Conservation (phyloP, 2,797 vertebrate genomes). For the Takifugu ocellatus region DNA sequence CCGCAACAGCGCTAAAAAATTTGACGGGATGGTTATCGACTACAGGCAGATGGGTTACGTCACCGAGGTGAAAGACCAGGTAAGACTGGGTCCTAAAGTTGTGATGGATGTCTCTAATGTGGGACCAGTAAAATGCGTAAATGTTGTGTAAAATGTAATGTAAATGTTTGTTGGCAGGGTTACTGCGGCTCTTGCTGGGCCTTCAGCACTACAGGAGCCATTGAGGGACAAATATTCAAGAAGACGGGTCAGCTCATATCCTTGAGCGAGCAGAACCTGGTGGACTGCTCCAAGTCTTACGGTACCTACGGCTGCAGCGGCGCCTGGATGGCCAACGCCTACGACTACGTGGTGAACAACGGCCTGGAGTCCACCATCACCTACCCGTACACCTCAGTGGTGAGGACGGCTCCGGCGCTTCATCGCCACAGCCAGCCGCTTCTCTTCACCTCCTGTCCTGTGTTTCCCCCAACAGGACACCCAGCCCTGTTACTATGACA, state of each 20-base stretch:
- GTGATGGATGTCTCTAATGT: not conserved
- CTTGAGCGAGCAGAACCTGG: conserved; percentile 79
- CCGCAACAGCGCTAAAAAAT: conserved; percentile 49
- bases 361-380: conserved; percentile 84
- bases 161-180: conserved; percentile 55
- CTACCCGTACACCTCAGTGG: conserved; percentile 87
- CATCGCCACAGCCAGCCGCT: not conserved
- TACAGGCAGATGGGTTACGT: conserved; percentile 76
- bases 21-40: conserved; percentile 53
- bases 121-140: no score
- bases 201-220: conserved; percentile 80
- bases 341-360: conserved; percentile 75
- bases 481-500: conserved; percentile 76
- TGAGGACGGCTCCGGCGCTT: conserved; percentile 45
- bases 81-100: conserved; percentile 19
- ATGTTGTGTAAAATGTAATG: not conserved
- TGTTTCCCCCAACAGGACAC: conserved; percentile 61
- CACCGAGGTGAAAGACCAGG: conserved; percentile 80
- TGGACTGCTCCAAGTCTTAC: conserved; percentile 77
- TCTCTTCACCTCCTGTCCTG: not conserved
- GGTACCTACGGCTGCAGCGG: conserved; percentile 78
- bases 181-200: conserved; percentile 83
- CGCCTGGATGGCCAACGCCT: conserved; percentile 80
- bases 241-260: conserved; percentile 72
- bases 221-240: conserved; percentile 78